phyloP scores from a whole-genome alignment of 2,888 invertebrate genomes.

The Clunio marinus region DNA sequence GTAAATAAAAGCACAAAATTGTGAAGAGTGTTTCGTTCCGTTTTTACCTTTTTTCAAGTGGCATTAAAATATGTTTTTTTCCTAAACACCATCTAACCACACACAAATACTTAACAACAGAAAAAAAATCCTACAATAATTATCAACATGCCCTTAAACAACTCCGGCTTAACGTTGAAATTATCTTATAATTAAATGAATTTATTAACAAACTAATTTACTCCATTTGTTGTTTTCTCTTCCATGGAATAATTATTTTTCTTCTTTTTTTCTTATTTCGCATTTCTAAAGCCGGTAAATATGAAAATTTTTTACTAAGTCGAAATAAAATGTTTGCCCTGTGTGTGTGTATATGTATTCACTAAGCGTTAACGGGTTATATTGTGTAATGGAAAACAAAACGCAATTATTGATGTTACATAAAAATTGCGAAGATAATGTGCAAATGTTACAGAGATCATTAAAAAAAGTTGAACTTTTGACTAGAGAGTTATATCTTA shows the following conservation, averaged over 20 bases:
- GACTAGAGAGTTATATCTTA: no score
- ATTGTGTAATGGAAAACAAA: neutral
- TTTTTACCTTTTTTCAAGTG: neutral
- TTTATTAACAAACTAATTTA: neutral
- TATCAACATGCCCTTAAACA: neutral
- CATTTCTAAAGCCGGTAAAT: constrained; percentile 10
- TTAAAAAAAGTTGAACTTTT: no score
- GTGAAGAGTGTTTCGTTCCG: neutral
- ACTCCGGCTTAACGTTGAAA: constrained; percentile 5
- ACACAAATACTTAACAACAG: no score
- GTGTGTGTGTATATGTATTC: neutral
- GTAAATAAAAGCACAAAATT: no score
- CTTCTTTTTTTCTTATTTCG: neutral
- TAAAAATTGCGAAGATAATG: neutral
- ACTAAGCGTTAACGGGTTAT: neutral
- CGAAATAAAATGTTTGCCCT: neutral
- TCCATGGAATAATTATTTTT: neutral
- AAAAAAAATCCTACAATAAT: neutral
- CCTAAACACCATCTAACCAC: neutral
- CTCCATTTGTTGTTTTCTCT: constrained; percentile 4
- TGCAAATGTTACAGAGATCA: neutral
- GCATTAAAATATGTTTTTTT: neutral
- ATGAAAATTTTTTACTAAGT: constrained; percentile 6
- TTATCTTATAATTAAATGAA: constrained; percentile 1
- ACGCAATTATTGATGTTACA: neutral